Conservation (phyloP, 2,888 invertebrate genomes). For the Hydrotaea cyrtoneurina region DNA sequence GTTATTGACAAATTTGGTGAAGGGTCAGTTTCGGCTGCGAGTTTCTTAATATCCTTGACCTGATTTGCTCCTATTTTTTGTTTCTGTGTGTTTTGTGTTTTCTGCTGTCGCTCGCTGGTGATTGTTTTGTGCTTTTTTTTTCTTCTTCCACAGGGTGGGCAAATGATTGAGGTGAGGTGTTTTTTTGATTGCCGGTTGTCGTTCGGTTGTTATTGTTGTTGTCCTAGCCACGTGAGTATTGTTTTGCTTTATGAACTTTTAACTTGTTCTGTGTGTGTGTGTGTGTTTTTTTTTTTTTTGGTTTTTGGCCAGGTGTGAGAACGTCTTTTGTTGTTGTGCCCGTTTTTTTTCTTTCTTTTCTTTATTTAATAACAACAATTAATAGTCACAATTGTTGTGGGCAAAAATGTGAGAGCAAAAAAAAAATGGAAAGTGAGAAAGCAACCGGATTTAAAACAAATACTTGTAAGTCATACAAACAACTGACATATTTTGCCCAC, state of each 20-base stretch:
- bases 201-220: not conserved
- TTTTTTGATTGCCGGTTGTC: conserved; percentile 11
- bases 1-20: conserved; percentile 52
- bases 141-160: not conserved
- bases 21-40: not conserved
- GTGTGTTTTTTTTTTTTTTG: too few species aligned
- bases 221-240: conserved; percentile 18
- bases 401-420: not conserved
- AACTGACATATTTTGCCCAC: too few species aligned
- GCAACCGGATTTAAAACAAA: too few species aligned
- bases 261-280: not conserved
- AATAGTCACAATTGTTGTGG: conserved; percentile 11
- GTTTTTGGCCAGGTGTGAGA: too few species aligned
- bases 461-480: too few species aligned
- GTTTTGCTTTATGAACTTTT: conserved; percentile 8
- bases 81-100: conserved; percentile 18
- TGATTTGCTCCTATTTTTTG: conserved; percentile 23
- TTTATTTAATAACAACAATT: conserved; percentile 21
- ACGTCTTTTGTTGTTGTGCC: not conserved
- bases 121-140: conserved; percentile 19
- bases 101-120: not conserved
- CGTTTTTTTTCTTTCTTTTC: too few species aligned
- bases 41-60: conserved; percentile 56
- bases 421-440: not conserved
- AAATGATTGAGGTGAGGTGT: not conserved